A percentile compares a stretch with the other conserved stretches of the same genome.
phyloP scores from a whole-genome alignment of 1,140 invertebrate genomes.

The Sarcophaga peregrina region DNA sequence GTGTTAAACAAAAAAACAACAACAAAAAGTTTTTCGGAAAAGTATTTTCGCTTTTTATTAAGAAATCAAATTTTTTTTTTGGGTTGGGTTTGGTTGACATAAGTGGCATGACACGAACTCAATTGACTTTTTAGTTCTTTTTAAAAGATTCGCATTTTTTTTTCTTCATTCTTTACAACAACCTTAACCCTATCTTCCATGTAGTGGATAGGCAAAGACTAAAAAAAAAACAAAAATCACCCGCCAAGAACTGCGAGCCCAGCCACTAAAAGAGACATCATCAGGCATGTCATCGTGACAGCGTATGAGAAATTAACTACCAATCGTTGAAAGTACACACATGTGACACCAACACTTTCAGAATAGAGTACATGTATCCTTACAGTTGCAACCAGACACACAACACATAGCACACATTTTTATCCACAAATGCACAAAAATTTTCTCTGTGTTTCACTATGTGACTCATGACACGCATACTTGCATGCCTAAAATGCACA shows the following conservation, averaged over 20 bases:
- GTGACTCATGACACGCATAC: not conserved
- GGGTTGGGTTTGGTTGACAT: not conserved
- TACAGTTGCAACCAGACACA: not conserved
- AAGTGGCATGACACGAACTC: slow-evolving; percentile 17
- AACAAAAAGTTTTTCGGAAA: no score
- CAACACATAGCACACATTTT: not conserved
- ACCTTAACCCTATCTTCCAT: no score
- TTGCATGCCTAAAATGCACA: not conserved
- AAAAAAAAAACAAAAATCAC: not conserved
- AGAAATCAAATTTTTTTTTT: not conserved
- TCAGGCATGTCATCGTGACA: not conserved
- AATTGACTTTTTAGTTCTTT: slow-evolving; percentile 22
- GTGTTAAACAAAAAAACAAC: no score
- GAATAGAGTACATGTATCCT: no score
- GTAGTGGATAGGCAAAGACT: not conserved
- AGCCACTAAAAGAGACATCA: not conserved
- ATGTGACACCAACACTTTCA: no score
- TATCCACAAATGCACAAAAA: not conserved
- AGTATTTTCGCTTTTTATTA: not conserved
- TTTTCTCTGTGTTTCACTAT: not conserved
- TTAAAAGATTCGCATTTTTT: slow-evolving; percentile 15
- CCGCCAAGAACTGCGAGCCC: not conserved
- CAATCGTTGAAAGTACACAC: not conserved
- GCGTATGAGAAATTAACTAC: slow-evolving; percentile 18
- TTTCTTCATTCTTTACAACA: no score